phyloP scores from a whole-genome alignment of 2,113 vertebrate genomes.

The Ammodramus savannarum region DNA sequence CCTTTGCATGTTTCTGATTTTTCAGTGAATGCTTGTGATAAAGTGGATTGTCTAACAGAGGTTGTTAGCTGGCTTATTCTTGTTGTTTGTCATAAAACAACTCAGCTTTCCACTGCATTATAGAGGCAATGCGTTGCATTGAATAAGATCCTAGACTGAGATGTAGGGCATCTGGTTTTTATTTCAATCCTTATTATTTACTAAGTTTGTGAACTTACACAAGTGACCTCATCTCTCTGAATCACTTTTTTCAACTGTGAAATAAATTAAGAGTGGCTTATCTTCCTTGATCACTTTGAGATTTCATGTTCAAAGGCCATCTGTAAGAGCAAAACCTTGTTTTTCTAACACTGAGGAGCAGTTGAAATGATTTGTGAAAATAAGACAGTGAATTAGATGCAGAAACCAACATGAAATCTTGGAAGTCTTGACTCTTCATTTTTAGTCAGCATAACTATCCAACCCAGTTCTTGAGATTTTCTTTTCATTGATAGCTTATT shows the following conservation, averaged over 20 bases:
- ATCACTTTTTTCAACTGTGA: constrained; percentile 9
- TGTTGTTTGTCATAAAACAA: neutral
- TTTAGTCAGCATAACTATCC: neutral
- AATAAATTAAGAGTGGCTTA: constrained; percentile 6
- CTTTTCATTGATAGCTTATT: neutral
- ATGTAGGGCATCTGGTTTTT: neutral
- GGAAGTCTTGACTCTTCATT: neutral
- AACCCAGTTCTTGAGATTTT: neutral
- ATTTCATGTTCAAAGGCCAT: constrained; percentile 25
- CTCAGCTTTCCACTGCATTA: neutral
- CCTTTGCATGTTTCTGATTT: neutral
- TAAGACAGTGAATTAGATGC: neutral
- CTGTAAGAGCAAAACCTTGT: neutral
- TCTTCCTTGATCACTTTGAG: neutral
- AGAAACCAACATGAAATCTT: neutral
- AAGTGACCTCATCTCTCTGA: constrained; percentile 19
- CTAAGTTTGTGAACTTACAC: neutral
- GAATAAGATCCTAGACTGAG: neutral
- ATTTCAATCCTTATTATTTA: constrained; percentile 12
- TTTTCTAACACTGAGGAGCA: neutral
- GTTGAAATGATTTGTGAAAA: neutral
- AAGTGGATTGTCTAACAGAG: neutral
- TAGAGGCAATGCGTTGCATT: neutral
- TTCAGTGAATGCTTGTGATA: neutral
- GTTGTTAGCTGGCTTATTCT: neutral